Conservation (phyloP, 2,113 vertebrate genomes). For the Pionites leucogaster region DNA sequence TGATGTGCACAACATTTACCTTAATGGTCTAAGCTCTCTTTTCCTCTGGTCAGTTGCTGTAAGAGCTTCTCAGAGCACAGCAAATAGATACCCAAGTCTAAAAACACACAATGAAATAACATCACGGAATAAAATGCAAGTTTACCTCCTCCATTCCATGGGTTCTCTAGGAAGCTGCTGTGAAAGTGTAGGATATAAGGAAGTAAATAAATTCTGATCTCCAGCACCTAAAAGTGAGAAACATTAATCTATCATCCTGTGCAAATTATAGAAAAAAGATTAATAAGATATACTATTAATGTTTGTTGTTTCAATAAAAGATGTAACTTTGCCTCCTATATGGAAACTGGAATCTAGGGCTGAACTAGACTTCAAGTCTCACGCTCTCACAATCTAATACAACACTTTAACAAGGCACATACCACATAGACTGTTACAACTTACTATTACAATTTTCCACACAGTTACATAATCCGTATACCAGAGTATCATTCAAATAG, state of each 20-base stretch:
- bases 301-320: not conserved
- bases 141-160: slow-evolving; percentile 96
- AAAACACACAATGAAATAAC: not conserved
- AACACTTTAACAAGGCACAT: not conserved
- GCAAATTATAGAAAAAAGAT: not conserved
- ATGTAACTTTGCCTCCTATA: not conserved
- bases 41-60: not conserved
- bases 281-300: not conserved
- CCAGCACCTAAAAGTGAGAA: slow-evolving; percentile 86
- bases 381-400: not conserved
- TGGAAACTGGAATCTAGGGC: not conserved
- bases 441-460: not conserved
- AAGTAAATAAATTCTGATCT: slow-evolving; percentile 91
- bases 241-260: not conserved
- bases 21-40: not conserved
- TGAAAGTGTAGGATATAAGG: slow-evolving; percentile 88
- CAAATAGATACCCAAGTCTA: not conserved
- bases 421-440: not conserved
- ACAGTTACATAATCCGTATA: not conserved
- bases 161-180: slow-evolving; percentile 95
- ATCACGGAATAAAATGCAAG: not conserved
- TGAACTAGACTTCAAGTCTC: not conserved
- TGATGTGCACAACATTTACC: not conserved
- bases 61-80: not conserved
- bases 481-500: not conserved